phyloP scores from a whole-genome alignment of 2,888 invertebrate species.

The Dyspetes luteomarginatus region DNA sequence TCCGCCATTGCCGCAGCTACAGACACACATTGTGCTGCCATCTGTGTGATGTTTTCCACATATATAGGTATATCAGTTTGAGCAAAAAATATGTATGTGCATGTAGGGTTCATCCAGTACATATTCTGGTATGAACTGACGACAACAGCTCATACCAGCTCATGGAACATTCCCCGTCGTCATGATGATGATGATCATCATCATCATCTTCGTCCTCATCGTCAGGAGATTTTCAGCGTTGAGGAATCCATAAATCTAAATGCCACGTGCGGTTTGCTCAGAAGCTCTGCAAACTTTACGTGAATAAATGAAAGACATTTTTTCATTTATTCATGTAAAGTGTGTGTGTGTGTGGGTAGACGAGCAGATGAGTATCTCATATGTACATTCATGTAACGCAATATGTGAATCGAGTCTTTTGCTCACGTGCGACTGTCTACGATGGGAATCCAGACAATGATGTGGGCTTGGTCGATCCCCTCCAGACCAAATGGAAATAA shows the following conservation, averaged over 20 bases:
- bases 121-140: background rate
- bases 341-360: too few species aligned
- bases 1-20: too few species aligned
- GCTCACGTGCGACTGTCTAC: conserved; percentile 28
- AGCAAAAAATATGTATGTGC: background rate
- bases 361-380: conserved; percentile 13
- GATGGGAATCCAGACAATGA: conserved; percentile 58
- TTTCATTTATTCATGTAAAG: background rate
- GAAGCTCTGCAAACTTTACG: too few species aligned
- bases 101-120: background rate
- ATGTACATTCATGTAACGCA: conserved; percentile 31
- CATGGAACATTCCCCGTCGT: conserved; percentile 44
- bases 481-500: conserved; percentile 65
- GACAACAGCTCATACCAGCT: conserved; percentile 5
- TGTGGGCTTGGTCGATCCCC: conserved; percentile 61
- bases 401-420: conserved; percentile 9
- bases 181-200: conserved; percentile 26
- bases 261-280: conserved; percentile 67
- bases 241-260: conserved; percentile 73
- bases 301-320: background rate
- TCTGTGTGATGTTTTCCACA: too few species aligned
- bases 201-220: conserved; percentile 6
- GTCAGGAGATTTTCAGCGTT: conserved; percentile 12
- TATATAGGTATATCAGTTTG: too few species aligned
- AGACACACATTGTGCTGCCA: too few species aligned